phyloP scores from a whole-genome alignment of 2,797 vertebrate species.

The Brachyrhaphis roseni region DNA sequence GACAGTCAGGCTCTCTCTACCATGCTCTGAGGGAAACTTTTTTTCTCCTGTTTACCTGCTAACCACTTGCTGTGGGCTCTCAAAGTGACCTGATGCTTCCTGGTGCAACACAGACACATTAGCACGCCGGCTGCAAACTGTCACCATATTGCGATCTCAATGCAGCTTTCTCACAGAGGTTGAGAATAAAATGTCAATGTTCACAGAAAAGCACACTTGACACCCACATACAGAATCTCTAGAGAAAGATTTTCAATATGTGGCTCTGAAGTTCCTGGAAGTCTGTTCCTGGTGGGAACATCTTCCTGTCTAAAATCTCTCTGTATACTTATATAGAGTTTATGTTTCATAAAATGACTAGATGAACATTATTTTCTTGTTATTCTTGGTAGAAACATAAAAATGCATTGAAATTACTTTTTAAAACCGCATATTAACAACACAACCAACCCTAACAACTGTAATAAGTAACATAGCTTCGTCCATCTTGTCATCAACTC shows the following conservation, averaged over 20 bases:
- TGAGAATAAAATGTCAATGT: not conserved
- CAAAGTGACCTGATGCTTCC: conserved; percentile 21
- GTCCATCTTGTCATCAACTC: not conserved
- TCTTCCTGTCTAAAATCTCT: not conserved
- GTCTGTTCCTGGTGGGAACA: not conserved
- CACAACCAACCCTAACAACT: not conserved
- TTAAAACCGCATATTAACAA: not conserved
- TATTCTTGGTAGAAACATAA: not conserved
- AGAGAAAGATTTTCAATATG: conserved; percentile 11
- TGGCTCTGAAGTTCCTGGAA: conserved; percentile 25
- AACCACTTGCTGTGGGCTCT: conserved; percentile 33
- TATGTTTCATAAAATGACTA: not conserved
- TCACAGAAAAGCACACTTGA: conserved; percentile 8
- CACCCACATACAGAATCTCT: not conserved
- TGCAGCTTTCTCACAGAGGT: not conserved
- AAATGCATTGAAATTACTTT: not conserved
- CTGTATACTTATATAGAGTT: not conserved
- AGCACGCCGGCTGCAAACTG: not conserved
- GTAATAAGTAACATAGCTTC: not conserved
- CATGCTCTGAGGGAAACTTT: conserved; percentile 44
- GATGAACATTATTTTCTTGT: not conserved
- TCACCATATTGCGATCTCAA: conserved; percentile 10
- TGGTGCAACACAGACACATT: conserved; percentile 2
- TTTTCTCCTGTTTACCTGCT: conserved; percentile 47
- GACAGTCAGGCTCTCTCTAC: conserved; percentile 16